A percentile compares a stretch with the other conserved stretches of the same genome.
Conservation (phyloP, 2,113 vertebrate genomes). For the Sakesphorus luctuosus region DNA sequence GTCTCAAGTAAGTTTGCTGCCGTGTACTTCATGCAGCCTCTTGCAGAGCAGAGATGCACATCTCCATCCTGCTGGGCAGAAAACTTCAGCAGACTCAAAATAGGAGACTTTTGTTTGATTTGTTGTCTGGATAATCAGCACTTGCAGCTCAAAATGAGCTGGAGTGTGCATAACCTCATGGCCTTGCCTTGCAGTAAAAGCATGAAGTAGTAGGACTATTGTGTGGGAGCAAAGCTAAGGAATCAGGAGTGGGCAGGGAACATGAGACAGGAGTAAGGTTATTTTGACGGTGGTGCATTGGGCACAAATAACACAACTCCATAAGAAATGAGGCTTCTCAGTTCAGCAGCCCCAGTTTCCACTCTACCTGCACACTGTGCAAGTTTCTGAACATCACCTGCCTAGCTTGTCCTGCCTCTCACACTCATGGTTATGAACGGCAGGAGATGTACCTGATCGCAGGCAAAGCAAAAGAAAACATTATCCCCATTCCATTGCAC, state of each 20-base stretch:
- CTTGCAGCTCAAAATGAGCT: background rate
- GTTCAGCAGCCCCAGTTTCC: background rate
- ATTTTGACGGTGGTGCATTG: background rate
- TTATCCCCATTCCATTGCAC: background rate
- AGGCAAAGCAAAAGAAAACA: background rate
- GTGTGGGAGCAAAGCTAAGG: background rate
- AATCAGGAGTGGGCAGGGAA: background rate
- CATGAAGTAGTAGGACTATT: background rate
- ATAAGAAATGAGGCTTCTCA: background rate
- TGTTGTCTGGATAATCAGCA: background rate
- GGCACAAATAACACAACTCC: background rate
- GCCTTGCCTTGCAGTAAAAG: background rate
- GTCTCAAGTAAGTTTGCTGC: background rate
- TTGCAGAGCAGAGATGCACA: background rate
- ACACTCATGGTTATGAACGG: background rate
- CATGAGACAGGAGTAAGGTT: background rate
- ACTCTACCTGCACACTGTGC: background rate
- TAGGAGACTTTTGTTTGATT: background rate
- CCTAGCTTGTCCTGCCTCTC: background rate
- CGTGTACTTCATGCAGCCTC: background rate
- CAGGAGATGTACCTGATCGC: background rate
- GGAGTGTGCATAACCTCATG: rapidly evolving
- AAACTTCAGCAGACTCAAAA: background rate
- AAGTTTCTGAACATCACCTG: background rate
- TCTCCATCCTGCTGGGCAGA: background rate